Evolutionary conservation across 2,888 invertebrate genomes (phyloP).

Genomic region (Cosmia pyralina): DNA sequence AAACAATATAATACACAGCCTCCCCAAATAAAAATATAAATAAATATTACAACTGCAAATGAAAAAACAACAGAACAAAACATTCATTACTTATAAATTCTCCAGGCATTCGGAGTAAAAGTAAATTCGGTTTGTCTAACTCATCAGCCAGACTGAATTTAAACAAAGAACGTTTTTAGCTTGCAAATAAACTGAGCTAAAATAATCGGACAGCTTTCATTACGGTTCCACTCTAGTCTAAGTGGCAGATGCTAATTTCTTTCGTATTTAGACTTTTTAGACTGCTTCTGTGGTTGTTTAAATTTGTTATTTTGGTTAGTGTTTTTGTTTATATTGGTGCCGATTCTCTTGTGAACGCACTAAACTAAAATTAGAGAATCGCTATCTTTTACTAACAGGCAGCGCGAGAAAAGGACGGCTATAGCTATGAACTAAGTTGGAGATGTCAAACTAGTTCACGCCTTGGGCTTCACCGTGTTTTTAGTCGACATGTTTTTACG

Average conservation of each 20-base stretch:
- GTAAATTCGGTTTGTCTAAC: conserved; percentile 15
- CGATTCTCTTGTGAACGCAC: too few relatives aligned
- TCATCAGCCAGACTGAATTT: conserved; percentile 20
- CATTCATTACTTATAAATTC: conserved; percentile 9
- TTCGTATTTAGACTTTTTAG: conserved; percentile 30
- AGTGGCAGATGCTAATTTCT: conserved; percentile 41
- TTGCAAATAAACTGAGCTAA: conserved; percentile 24
- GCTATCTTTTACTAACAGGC: too few relatives aligned
- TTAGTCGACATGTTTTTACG: too few relatives aligned
- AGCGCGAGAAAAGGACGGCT: too few relatives aligned
- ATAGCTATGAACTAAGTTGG: too few relatives aligned
- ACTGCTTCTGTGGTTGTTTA: background rate
- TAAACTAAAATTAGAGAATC: too few relatives aligned
- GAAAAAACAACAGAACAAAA: conserved; percentile 11
- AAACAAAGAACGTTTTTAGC: conserved; percentile 32
- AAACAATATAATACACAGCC: background rate
- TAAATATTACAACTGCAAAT: background rate
- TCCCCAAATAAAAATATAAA: background rate
- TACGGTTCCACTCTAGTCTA: conserved; percentile 16
- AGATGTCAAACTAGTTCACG: too few relatives aligned
- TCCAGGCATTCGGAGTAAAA: conserved; percentile 16
- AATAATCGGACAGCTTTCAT: conserved; percentile 31
- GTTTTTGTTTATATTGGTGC: background rate
- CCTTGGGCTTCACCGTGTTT: too few relatives aligned
- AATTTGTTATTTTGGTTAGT: conserved; percentile 12